Conservation (phyloP, 2,797 vertebrate genomes). For the Hippopotamyrus pictus region DNA sequence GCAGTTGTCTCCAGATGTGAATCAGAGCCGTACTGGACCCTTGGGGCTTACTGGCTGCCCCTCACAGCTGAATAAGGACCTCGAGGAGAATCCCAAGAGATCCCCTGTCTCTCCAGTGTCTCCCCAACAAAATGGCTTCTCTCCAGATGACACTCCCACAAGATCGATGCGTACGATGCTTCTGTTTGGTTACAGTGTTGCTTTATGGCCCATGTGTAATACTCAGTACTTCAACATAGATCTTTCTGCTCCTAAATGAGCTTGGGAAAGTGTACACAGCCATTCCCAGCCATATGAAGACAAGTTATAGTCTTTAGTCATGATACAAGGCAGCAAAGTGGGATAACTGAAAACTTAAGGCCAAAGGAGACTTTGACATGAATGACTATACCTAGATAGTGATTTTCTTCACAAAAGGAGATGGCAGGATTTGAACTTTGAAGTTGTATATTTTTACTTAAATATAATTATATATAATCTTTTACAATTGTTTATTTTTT, state of each 20-base stretch:
- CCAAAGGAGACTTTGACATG: background rate
- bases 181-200: background rate
- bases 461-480: background rate
- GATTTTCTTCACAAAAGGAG: background rate
- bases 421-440: background rate
- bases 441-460: background rate
- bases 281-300: background rate
- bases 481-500: background rate
- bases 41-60: background rate
- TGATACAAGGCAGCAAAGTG: background rate
- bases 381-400: background rate
- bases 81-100: no score
- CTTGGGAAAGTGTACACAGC: background rate
- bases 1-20: background rate
- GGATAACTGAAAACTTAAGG: background rate
- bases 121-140: background rate
- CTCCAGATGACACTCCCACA: background rate
- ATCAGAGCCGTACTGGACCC: background rate
- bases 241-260: background rate
- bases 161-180: background rate
- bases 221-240: background rate
- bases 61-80: background rate
- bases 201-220: background rate
- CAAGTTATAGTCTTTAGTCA: background rate
- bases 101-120: background rate